Evolutionary conservation across 2,113 vertebrate species (phyloP), one percentile per base, ranked within the genome.

Genomic region (Tetraodon nigroviridis): DNA sequence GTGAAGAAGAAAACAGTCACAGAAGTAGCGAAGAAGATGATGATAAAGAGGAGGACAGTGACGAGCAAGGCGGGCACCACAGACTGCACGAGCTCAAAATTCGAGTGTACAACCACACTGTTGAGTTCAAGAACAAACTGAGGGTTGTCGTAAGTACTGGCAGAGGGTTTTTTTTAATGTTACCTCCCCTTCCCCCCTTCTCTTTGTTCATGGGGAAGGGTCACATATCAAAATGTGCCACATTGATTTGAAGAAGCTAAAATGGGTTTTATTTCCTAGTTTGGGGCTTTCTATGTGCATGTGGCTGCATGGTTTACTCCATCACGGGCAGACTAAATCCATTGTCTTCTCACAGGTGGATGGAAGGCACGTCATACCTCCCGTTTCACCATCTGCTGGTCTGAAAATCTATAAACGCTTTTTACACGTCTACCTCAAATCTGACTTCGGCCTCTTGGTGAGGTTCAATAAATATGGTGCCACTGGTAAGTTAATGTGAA

Each of bases 401-500:
- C 77, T 95, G 15, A 77, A 2, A 0, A 91, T 95, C 58, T 73
- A 65, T 40, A 58, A 88, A 70, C 83, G 32, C 3, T 83, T 65
- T 40, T 89, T 65, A 47, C 88, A 64, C 56, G 84, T 93, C 73
- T 83, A 81, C 72, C 61, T 94, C 57, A 86, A 87, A 69, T 92
- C 93, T 4, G 92, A 94, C 76, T 95, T 95, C 78, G 93, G 93
- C n/a, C 84, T 95, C n/a, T 86, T 86, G 0, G 40, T 94, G 24
- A 81, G 86, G 44, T 94, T 90, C 62, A 82, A 91, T 70, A 89
- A 90, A 54, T 51, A 18, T 18, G 75, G 82, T 60, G 87, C 74
- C 73, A 84, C 91, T 87, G 92, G 93, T 95, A 89, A 78, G 11
- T 51, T 13, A 11, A 44, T 8, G 37, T 40, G 3, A 22, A 6